Evolutionary conservation across 2,113 vertebrate species (phyloP).

Genomic region (Pseudorectes ferrugineus): DNA sequence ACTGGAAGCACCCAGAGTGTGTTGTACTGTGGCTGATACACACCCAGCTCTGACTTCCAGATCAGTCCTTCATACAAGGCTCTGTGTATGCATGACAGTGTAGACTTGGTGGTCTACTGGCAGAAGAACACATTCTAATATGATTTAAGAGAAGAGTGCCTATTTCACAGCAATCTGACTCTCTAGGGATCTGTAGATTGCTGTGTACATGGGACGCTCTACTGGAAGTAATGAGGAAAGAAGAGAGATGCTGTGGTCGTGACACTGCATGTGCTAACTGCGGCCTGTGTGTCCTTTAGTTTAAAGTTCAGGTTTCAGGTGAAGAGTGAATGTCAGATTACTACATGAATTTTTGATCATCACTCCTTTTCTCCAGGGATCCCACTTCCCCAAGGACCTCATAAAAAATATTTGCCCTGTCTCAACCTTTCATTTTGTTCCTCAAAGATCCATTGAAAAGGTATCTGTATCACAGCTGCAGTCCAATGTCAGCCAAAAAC

Average conservation of each 20-base stretch:
- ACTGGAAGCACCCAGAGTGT: not conserved
- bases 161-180: not conserved
- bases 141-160: not conserved
- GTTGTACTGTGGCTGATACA: not conserved
- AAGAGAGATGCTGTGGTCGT: not conserved
- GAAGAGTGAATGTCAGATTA: constrained; percentile 27
- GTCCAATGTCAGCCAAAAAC: constrained; percentile 60
- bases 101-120: not conserved
- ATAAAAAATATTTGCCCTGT: constrained; percentile 49
- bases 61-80: not conserved
- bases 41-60: not conserved
- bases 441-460: constrained; percentile 40
- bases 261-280: not conserved
- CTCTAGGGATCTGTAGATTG: not conserved
- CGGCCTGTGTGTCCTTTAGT: not conserved
- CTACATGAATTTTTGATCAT: constrained; percentile 12
- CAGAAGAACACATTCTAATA: not conserved
- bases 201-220: not conserved
- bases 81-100: not conserved
- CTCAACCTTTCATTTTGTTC: constrained; percentile 32
- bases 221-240: not conserved
- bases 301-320: constrained; percentile 25
- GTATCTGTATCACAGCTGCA: constrained; percentile 55
- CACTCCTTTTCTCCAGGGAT: constrained; percentile 12
- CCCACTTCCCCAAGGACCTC: not conserved